Conservation (phyloP, 2,888 invertebrate genomes). For the Argyresthia goedartella region DNA sequence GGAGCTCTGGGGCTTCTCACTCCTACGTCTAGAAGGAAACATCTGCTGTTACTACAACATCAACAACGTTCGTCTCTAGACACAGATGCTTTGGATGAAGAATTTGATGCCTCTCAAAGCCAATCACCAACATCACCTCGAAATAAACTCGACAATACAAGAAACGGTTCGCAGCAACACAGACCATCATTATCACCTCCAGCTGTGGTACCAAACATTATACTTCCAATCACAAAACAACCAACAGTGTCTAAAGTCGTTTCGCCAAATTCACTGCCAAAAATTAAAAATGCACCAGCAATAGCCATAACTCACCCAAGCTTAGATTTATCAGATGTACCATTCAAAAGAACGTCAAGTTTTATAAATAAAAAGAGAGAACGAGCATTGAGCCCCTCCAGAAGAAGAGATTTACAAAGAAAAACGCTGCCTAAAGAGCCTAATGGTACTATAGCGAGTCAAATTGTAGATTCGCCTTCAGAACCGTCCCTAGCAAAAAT, state of each 20-base stretch:
- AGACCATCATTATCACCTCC: conserved; percentile 57
- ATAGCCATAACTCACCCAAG: conserved; percentile 73
- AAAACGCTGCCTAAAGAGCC: conserved; percentile 53
- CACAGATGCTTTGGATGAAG: conserved; percentile 84
- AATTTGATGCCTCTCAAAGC: conserved; percentile 73
- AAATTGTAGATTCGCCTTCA: conserved; percentile 46
- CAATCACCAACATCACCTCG: conserved; percentile 66
- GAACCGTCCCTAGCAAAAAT: conserved; percentile 43
- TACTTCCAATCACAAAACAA: conserved; percentile 60
- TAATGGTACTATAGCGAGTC: conserved; percentile 47
- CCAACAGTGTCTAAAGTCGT: conserved; percentile 47
- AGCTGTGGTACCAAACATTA: conserved; percentile 53
- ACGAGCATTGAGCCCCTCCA: conserved; percentile 61
- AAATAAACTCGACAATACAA: conserved; percentile 58
- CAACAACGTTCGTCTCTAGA: conserved; percentile 90
- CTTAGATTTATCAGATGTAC: conserved; percentile 57
- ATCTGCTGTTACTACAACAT: conserved; percentile 82
- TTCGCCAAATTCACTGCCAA: conserved; percentile 35
- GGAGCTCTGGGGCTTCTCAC: conserved; percentile 76
- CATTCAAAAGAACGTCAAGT: conserved; percentile 61
- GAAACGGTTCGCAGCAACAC: conserved; percentile 35
- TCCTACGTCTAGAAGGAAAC: conserved; percentile 84
- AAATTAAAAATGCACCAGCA: conserved; percentile 58
- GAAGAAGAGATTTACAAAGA: conserved; percentile 58
- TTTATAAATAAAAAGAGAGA: conserved; percentile 64